Percentiles rank a stretch among this genome's conserved stretches.
Conservation (phyloP, 2,797 vertebrate genomes). For the Crax fasciolata region DNA sequence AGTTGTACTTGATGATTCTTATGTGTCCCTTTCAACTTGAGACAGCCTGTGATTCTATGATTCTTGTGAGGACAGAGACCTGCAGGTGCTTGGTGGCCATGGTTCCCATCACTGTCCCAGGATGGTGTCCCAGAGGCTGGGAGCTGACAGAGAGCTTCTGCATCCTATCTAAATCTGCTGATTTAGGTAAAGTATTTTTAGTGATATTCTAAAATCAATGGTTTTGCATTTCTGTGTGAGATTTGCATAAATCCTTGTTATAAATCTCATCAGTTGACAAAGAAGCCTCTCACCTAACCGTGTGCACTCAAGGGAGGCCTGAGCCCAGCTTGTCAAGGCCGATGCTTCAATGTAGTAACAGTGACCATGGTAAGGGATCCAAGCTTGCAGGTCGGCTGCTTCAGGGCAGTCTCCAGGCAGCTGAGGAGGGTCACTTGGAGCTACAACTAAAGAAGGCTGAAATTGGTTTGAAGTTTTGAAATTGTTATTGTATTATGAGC, state of each 20-base stretch:
- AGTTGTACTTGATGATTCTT: neutral
- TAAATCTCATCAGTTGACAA: neutral
- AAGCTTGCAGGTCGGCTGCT: slow-evolving; percentile 72
- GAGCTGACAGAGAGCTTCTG: neutral
- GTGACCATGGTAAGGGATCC: slow-evolving; percentile 90
- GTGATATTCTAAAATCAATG: neutral
- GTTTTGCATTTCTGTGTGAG: neutral
- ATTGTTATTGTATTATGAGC: neutral
- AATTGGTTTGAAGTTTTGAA: neutral
- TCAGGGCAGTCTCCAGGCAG: slow-evolving; percentile 90
- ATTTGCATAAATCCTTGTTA: neutral
- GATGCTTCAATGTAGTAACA: slow-evolving; percentile 88
- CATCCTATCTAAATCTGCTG: neutral
- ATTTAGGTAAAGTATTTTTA: neutral
- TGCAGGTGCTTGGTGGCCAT: neutral
- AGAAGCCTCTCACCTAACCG: slow-evolving; percentile 84
- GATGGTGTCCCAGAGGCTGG: neutral
- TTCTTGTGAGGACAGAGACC: neutral
- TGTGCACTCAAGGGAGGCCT: slow-evolving; percentile 89
- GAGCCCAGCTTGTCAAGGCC: slow-evolving; percentile 84
- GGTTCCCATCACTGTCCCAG: neutral
- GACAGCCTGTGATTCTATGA: neutral
- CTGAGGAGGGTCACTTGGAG: slow-evolving; percentile 90
- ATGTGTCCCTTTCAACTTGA: neutral
- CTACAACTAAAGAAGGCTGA: slow-evolving; percentile 77